Conservation (phyloP, 53 echinoderm and acorn worm species). For the Hippasteria phrygiana region DNA sequence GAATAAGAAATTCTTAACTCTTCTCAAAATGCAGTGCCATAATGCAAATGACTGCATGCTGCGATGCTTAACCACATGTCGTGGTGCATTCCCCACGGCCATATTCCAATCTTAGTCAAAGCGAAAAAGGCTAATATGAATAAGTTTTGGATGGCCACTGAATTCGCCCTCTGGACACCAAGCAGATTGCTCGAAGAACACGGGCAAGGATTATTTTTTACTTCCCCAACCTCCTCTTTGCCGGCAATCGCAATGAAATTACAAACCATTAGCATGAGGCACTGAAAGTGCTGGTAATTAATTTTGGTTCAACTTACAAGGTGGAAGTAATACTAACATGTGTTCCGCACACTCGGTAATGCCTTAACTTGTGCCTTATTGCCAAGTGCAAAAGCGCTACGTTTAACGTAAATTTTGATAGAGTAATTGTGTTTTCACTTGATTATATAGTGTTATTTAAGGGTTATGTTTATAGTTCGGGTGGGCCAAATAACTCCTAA, state of each 20-base stretch:
- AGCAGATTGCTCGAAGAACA: not conserved
- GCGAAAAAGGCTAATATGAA: not conserved
- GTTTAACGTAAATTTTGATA: too few relatives aligned
- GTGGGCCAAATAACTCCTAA: too few relatives aligned
- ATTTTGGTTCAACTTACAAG: constrained; percentile 35
- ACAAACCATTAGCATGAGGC: constrained; percentile 21
- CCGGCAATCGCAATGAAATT: constrained; percentile 29
- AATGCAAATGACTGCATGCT: not conserved
- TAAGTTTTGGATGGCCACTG: constrained; percentile 5
- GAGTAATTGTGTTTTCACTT: too few relatives aligned
- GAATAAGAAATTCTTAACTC: too few relatives aligned
- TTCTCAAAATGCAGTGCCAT: too few relatives aligned
- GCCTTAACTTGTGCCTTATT: not conserved
- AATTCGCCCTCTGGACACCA: not conserved
- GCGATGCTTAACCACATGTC: not conserved
- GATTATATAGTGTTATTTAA: too few relatives aligned
- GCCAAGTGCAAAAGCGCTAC: too few relatives aligned
- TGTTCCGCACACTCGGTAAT: not conserved
- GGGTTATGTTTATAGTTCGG: too few relatives aligned
- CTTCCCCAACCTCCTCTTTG: not conserved
- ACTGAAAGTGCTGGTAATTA: constrained; percentile 32
- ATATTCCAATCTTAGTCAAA: not conserved
- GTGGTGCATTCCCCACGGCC: not conserved
- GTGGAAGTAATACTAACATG: constrained; percentile 12
- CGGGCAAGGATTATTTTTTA: not conserved